These are phyloP conservation scores for Drosophila grimshawi DNA, from an alignment of 1,140 invertebrate species.

Conservation along the genomic window DNA sequence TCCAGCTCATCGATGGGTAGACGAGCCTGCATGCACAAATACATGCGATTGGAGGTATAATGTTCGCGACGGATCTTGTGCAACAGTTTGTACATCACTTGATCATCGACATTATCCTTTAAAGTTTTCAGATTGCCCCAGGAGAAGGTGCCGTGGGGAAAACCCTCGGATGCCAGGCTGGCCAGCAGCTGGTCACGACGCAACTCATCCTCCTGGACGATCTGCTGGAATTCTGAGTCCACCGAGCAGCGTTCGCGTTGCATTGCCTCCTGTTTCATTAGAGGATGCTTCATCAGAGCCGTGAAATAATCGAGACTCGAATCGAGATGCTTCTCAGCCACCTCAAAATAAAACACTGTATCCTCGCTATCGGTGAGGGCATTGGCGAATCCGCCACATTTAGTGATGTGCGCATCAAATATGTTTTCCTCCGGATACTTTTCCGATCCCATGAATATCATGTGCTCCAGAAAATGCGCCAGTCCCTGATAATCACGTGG, in stretches of 20 bases:
- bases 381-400: slow-evolving; percentile 92
- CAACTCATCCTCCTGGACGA: slow-evolving; percentile 73
- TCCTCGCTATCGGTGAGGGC: slow-evolving; percentile 93
- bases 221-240: slow-evolving; percentile 89
- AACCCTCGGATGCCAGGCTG: slow-evolving; percentile 87
- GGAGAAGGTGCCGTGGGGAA: slow-evolving; percentile 92
- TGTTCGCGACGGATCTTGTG: slow-evolving; percentile 92
- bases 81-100: slow-evolving; percentile 87
- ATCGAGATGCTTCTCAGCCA: slow-evolving; percentile 90
- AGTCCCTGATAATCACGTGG: slow-evolving; percentile 92
- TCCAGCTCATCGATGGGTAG: slow-evolving; percentile 91
- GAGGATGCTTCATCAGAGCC: slow-evolving; percentile 94
- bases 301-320: slow-evolving; percentile 93
- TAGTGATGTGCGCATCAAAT: slow-evolving; percentile 92
- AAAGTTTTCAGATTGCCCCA: slow-evolving; percentile 94
- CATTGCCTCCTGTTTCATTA: slow-evolving; percentile 94
- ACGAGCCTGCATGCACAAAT: slow-evolving; percentile 91
- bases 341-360: slow-evolving; percentile 95
- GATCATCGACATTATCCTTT: slow-evolving; percentile 88
- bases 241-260: slow-evolving; percentile 95
- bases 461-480: slow-evolving; percentile 97
- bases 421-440: slow-evolving; percentile 94
- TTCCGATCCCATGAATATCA: slow-evolving; percentile 97
- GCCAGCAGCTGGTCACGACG: slow-evolving; percentile 89
- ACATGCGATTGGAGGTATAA: slow-evolving; percentile 96